Percentiles rank a stretch among this genome's conserved stretches.
phyloP scores from a whole-genome alignment of 2,888 invertebrate species.

The Xanthorhoe spadicearia region DNA sequence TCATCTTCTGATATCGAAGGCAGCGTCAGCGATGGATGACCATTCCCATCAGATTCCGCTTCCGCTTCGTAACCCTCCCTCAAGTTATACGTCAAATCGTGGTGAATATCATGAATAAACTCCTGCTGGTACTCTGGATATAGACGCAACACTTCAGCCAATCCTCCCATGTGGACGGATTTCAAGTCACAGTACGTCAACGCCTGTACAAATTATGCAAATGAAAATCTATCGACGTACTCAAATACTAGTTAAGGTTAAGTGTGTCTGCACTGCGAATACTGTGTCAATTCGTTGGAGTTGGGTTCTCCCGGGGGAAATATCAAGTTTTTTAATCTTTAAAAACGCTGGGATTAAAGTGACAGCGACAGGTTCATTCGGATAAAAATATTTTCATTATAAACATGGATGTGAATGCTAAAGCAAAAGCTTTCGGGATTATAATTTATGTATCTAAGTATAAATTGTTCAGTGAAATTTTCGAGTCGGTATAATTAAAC shows the following conservation, averaged over 20 bases:
- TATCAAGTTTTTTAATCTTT: slow-evolving; percentile 1
- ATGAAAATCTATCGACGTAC: slow-evolving; percentile 29
- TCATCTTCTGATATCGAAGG: slow-evolving; percentile 98
- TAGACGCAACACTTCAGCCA: slow-evolving; percentile 93
- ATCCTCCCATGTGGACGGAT: slow-evolving; percentile 95
- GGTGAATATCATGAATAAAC: slow-evolving; percentile 96
- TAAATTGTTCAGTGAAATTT: too few relatives aligned
- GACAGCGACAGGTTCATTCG: neutral
- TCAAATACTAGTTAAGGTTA: slow-evolving; percentile 25
- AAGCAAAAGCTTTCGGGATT: too few relatives aligned
- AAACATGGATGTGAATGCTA: neutral
- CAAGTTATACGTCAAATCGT: slow-evolving; percentile 97
- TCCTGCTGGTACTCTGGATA: slow-evolving; percentile 98
- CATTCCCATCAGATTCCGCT: slow-evolving; percentile 90
- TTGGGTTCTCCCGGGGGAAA: neutral
- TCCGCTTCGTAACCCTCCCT: slow-evolving; percentile 96
- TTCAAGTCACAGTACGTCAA: slow-evolving; percentile 98
- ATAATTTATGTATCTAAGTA: too few relatives aligned
- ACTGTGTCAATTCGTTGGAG: neutral
- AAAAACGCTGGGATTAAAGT: neutral
- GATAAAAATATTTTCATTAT: neutral
- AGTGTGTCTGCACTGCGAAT: slow-evolving; percentile 12
- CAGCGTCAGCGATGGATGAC: slow-evolving; percentile 91
- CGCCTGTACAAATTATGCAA: slow-evolving; percentile 82
- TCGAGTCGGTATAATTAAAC: too few relatives aligned